phyloP scores from a whole-genome alignment of 1,140 invertebrate genomes.

The Drosophila santomea region DNA sequence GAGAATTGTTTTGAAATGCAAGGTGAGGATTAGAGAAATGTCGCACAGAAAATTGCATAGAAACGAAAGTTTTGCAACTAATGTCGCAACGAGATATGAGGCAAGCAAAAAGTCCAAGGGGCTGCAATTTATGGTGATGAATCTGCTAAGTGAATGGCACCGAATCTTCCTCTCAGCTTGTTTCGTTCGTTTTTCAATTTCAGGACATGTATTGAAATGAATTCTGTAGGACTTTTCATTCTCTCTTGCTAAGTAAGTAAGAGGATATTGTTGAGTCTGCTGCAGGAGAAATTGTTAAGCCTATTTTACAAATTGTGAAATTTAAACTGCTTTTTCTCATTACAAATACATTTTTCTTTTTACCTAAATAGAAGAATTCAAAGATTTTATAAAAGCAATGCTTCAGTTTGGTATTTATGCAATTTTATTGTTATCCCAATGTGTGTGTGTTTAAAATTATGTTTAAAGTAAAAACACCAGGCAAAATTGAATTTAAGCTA shows the following conservation, averaged over 20 bases:
- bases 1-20: slow-evolving; percentile 74
- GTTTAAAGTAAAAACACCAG: neutral
- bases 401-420: no score
- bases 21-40: slow-evolving; percentile 78
- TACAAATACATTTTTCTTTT: no score
- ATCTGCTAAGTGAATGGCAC: slow-evolving; percentile 33
- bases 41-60: slow-evolving; percentile 57
- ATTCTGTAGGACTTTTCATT: neutral
- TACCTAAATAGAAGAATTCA: no score
- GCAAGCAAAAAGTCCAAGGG: slow-evolving; percentile 4
- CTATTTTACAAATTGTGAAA: neutral
- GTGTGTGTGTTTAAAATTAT: no score
- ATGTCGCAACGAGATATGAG: slow-evolving; percentile 44
- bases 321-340: neutral
- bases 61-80: slow-evolving; percentile 69
- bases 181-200: slow-evolving; percentile 17
- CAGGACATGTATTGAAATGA: slow-evolving; percentile 1
- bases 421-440: no score
- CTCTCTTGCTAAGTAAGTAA: neutral
- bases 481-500: neutral
- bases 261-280: neutral
- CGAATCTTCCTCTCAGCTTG: slow-evolving; percentile 4
- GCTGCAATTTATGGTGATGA: slow-evolving; percentile 42
- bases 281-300: neutral
- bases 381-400: no score